phyloP scores from a whole-genome alignment of 1,140 invertebrate genomes.

The Drosophila nannoptera region DNA sequence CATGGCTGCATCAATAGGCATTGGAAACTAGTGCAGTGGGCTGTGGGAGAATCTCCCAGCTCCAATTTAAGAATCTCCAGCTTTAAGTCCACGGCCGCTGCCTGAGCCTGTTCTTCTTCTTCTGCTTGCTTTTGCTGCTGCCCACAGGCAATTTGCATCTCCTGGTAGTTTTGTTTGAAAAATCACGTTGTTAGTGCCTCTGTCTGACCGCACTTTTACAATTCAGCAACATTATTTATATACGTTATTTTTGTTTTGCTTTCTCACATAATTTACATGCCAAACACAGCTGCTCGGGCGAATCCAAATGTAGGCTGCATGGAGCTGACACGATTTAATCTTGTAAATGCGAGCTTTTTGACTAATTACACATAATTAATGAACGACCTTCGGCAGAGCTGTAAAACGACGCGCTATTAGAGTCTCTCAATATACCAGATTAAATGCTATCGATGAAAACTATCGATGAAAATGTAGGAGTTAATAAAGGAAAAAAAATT shows the following conservation, averaged over 20 bases:
- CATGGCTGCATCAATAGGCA: slow-evolving; percentile 44
- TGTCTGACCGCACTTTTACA: slow-evolving; percentile 19
- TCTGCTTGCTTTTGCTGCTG: slow-evolving; percentile 12
- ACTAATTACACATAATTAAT: too few species aligned
- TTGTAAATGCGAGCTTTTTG: slow-evolving; percentile 2
- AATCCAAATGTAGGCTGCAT: slow-evolving; percentile 11
- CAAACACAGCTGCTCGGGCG: slow-evolving; percentile 27
- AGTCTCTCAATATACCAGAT: too few species aligned
- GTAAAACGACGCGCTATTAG: too few species aligned
- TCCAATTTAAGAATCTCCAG: slow-evolving; percentile 55
- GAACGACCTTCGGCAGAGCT: too few species aligned
- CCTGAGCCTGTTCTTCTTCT: slow-evolving; percentile 6
- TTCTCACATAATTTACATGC: slow-evolving; percentile 19
- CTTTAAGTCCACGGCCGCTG: background rate
- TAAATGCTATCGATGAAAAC: too few species aligned
- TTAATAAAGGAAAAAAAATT: too few species aligned
- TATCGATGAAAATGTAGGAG: too few species aligned
- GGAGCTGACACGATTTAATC: slow-evolving; percentile 10
- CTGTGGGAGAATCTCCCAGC: slow-evolving; percentile 67
- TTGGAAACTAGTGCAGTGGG: slow-evolving; percentile 66
- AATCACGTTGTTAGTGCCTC: slow-evolving; percentile 27
- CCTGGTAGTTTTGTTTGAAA: slow-evolving; percentile 19
- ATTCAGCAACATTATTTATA: slow-evolving; percentile 32
- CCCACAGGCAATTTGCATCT: slow-evolving; percentile 63
- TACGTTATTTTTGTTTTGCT: background rate